Base-by-base conservation (phyloP, 2,888 invertebrate genomes). In the Helicoverpa assulta region DNA sequence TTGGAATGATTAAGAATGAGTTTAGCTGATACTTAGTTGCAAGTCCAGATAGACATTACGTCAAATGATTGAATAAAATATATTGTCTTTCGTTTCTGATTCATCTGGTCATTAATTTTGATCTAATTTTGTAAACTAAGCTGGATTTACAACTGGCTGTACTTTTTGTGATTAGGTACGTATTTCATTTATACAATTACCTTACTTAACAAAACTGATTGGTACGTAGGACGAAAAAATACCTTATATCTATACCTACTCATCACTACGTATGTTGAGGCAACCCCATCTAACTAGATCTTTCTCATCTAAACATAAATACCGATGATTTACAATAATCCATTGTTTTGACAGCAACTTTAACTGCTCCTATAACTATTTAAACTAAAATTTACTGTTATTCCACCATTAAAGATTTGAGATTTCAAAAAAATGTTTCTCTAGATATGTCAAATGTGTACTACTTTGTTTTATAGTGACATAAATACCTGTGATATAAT, bases 281-380 rank as follows among this genome's bases (percentile, higher is more conserved):
- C 21, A 56, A 26, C 8, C 53, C 69, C 55, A 63, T 79, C 57
- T 40, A 58, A 16, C 4, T 10, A 8, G 0, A 8, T 10, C 10
- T 10, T 33, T 33, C 33, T 33, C 33, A 62, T 72, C 64, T 64
- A 43, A 53, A 82, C 12, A 67, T 63, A 57, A 58, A 50, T 16
- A 53, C 62, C 37, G n/a, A 5, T 79, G 60, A 72, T 59, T 80
- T 58, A 80, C 60, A 75, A 26, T 73, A 78, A 78, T 71, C 70
- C 67, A 60, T 70, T 81, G 71, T 80, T 81, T 80, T 80, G 80
- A 80, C 71, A 16, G 14, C 19, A 37, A 16, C 53, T 67, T 62
- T 67, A 62, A 67, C 64, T 63, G 51, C 66, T 69, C 74, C 72
- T 75, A 54, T 64, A 67, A 61, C 56, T 51, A 50, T 58, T 26